phyloP scores from a whole-genome alignment of 2,888 invertebrate species.

The Congeria kusceri region DNA sequence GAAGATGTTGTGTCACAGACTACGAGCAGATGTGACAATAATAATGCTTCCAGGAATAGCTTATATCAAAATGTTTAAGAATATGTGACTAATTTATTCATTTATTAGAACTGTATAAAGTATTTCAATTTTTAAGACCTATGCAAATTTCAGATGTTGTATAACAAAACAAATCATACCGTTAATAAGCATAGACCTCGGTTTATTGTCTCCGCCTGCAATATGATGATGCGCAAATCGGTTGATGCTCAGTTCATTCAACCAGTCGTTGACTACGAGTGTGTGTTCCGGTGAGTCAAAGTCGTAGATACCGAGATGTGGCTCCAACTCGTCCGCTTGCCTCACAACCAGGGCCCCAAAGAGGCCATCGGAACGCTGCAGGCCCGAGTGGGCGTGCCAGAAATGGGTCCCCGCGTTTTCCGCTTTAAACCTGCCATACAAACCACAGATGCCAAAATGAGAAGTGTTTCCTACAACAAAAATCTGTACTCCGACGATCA shows the following conservation, averaged over 20 bases:
- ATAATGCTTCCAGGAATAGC: no score
- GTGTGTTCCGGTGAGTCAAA: slow-evolving; percentile 95
- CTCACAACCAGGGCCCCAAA: slow-evolving; percentile 77
- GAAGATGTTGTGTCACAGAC: no score
- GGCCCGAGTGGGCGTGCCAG: slow-evolving; percentile 79
- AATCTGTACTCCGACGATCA: no score
- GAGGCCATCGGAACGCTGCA: slow-evolving; percentile 77
- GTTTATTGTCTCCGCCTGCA: slow-evolving; percentile 93
- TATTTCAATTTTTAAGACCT: no score
- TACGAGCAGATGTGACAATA: no score
- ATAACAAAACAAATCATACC: slow-evolving; percentile 86
- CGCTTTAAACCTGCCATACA: slow-evolving; percentile 72
- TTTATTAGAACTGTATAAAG: no score
- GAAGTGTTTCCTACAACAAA: no score
- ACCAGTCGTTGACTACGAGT: slow-evolving; percentile 94
- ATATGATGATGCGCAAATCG: slow-evolving; percentile 94
- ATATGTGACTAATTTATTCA: no score
- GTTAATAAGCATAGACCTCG: slow-evolving; percentile 92
- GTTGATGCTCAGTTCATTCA: slow-evolving; percentile 89
- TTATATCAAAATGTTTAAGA: no score
- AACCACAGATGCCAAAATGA: no score
- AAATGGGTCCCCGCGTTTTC: slow-evolving; percentile 77
- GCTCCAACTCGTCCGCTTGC: slow-evolving; percentile 91
- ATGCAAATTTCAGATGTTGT: no score
- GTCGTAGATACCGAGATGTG: slow-evolving; percentile 94